Evolutionary conservation across 2,888 invertebrate species (phyloP), one percentile per base, ranked within the genome.

Genomic region (Meteorus colon): DNA sequence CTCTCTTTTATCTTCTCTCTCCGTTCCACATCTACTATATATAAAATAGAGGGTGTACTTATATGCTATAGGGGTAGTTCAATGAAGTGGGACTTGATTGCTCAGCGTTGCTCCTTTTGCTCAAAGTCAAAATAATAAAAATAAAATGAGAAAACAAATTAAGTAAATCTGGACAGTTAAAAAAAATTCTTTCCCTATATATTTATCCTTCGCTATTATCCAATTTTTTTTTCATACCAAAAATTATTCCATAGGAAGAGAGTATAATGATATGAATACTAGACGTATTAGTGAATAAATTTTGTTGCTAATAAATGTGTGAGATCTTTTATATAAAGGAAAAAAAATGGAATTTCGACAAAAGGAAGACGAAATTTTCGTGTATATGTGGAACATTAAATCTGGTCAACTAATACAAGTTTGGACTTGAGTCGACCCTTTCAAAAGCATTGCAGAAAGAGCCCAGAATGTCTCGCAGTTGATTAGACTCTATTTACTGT

Each of bases 401-500:
- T 65, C 37, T 37, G 19, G 67, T 19, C n/a, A 45, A 68, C 14
- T 29, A 29, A 48, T n/a, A 41, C 41, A 41, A 5, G 12, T 41
- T 41, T 41, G 41, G 12, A 41, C 41, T 41, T 41, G 41, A 2
- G 12, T 41, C 41, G 41, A 41, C 41, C 29, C 70, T 29, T 60
- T 59, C 37, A 66, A 55, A 1, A 70, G 37, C 48, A 70, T 16
- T 12, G 55, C 12, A 70, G 55, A 70, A 55, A 70, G 48, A 55
- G 19, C 55, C 19, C 6, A 70, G 59, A 70, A 71, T 84, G 75
- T 85, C 81, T 84, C 84, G 83, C 84, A 85, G 85, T 87, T 87
- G 89, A 89, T 89, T 89, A 88, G 88, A 88, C 87, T 88, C 89
- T 89, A 89, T 89, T 89, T 89, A 88, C 88, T 83, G 81, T 85